Evolutionary conservation across 2,113 vertebrate genomes (phyloP).

Genomic region (Pundamilia nyererei): DNA sequence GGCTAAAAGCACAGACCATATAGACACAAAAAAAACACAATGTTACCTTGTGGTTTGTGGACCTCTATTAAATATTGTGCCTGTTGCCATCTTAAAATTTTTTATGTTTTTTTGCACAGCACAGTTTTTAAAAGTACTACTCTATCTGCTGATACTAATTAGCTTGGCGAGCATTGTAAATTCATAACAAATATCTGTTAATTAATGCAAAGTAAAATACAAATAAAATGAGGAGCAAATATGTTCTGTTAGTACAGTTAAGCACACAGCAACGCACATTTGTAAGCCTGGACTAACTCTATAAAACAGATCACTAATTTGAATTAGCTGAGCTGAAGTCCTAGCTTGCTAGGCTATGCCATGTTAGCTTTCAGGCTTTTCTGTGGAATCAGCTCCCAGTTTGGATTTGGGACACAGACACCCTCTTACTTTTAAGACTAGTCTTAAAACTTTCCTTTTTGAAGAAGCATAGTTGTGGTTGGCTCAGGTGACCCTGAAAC

Average conservation of each 20-base stretch:
- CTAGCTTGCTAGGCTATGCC: accelerated
- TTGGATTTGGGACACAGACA: background rate
- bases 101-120: background rate
- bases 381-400: background rate
- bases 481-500: background rate
- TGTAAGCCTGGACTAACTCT: background rate
- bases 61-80: background rate
- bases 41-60: background rate
- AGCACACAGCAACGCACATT: background rate
- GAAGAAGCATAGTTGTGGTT: background rate
- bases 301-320: background rate
- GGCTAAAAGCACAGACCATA: background rate
- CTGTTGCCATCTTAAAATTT: background rate
- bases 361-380: background rate
- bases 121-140: background rate
- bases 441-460: background rate
- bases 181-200: background rate
- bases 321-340: background rate
- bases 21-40: background rate
- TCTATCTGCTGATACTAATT: background rate
- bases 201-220: background rate
- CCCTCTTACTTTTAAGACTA: background rate
- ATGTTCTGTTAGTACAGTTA: accelerated
- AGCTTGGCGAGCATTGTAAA: accelerated
- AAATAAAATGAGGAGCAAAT: background rate